Base-by-base conservation (phyloP, 2,797 vertebrate genomes). In the Centroberyx gerrardi region DNA sequence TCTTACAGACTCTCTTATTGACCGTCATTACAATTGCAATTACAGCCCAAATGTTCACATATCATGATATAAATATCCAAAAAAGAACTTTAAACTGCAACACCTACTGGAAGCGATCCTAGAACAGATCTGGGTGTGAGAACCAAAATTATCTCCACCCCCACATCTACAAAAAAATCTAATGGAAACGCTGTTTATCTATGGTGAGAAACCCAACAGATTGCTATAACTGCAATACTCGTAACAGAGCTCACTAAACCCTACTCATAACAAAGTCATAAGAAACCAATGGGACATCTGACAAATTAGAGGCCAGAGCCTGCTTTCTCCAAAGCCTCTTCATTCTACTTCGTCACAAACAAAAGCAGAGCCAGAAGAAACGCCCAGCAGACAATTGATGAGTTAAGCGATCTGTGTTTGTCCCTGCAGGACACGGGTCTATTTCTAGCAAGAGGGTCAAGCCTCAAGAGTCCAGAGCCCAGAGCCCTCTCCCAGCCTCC, bases 381-480 rank as follows among this genome's bases (percentile, higher is more conserved):
- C 36, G 40, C 49, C 49, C 10, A 56, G 48, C 27, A 9, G 31
- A 82, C 62, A 74, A 60, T 31, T 42, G 56, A 63, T 27, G 48
- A 76, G 76, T 72, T 40, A 81, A 65, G 58, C 70, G 69, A 87
- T 82, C 74, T 58, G 42, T 12, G 68, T 83, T 62, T 79, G 42
- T 75, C 83, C 55, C 70, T 78, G 72, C 53, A 85, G 64, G 29
- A 83, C 68, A 73, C 29, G 3, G 28, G 40, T 83, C 69, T 86
- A 77, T 86, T 85, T 68, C 62, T 82, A 63, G 60, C 5, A 3
- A 74, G 28, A 75, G 62, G 65, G 66, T 74, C 31, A 31, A 72
- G 52, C 68, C 77, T 80, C 76, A 46, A 60, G 80, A 70, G 76
- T 67, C 73, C 72, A 74, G 84, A 87, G 80, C 1, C 22, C 62